phyloP scores from a whole-genome alignment of 2,113 vertebrate genomes.

The Bucco capensis region DNA sequence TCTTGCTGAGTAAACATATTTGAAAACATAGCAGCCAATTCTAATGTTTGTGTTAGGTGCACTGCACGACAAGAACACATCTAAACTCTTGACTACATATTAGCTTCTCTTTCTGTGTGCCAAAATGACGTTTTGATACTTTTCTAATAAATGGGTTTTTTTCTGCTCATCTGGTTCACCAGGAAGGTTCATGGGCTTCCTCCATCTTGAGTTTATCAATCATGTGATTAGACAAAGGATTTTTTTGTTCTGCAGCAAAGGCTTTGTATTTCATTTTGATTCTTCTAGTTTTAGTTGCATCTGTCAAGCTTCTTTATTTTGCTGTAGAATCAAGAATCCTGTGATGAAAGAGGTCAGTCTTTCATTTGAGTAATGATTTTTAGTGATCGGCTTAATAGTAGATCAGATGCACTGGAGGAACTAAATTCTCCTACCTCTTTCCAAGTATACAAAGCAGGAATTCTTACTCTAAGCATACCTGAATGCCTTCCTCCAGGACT shows the following conservation, averaged over 20 bases:
- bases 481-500: background rate
- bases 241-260: background rate
- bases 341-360: background rate
- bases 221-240: background rate
- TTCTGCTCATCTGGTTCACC: slow-evolving; percentile 70
- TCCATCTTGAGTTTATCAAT: slow-evolving; percentile 48
- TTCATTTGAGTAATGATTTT: background rate
- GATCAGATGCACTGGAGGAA: background rate
- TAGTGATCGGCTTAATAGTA: background rate
- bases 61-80: background rate
- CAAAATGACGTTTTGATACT: slow-evolving; percentile 19
- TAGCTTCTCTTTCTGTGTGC: slow-evolving; percentile 8
- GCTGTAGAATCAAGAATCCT: background rate
- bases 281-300: slow-evolving; percentile 26
- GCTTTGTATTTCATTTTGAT: slow-evolving; percentile 29
- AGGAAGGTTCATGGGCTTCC: slow-evolving; percentile 57
- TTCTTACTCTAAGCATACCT: background rate
- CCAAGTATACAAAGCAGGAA: background rate
- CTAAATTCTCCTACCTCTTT: background rate
- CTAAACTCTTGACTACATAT: background rate
- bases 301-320: slow-evolving; percentile 32
- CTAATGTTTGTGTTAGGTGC: background rate
- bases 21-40: slow-evolving; percentile 10
- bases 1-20: background rate
- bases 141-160: slow-evolving; percentile 12